Evolutionary conservation across 1,140 invertebrate species (phyloP).

Genomic region (Trachelipus rathkii): DNA sequence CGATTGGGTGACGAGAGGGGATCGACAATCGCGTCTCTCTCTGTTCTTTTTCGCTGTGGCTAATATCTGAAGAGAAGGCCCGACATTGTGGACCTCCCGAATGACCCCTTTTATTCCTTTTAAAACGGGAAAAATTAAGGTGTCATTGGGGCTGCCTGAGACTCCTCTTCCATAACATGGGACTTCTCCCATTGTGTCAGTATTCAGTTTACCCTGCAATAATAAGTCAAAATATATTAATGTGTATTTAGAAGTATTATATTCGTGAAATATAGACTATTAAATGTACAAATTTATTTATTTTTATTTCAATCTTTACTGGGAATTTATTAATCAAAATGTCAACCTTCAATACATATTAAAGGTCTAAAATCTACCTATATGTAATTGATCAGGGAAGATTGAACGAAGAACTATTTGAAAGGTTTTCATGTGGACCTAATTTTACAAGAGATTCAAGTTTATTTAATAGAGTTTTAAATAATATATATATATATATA

Average conservation of each 20-base stretch:
- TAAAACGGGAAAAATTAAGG: neutral
- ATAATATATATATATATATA: no score
- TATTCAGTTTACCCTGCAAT: constrained; percentile 10
- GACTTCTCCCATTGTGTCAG: constrained; percentile 1
- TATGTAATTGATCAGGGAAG: no score
- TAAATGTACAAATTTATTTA: constrained; percentile 9
- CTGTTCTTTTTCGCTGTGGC: neutral
- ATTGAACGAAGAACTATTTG: no score
- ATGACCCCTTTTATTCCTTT: neutral
- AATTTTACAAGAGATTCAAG: no score
- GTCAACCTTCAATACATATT: no score
- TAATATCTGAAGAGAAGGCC: neutral
- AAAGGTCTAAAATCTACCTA: no score
- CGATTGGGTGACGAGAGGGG: constrained; percentile 1
- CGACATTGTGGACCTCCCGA: neutral
- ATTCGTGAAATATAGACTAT: constrained; percentile 11
- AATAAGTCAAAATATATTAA: constrained; percentile 9
- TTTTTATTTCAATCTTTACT: neutral
- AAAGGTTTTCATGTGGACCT: no score
- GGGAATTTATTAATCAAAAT: no score
- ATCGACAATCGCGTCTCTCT: constrained; percentile 6
- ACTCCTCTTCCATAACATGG: neutral
- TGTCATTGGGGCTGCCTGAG: neutral
- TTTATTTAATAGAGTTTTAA: no score
- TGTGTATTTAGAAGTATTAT: constrained; percentile 8